phyloP scores from a whole-genome alignment of 2,113 vertebrate species.

The Nanorana parkeri region DNA sequence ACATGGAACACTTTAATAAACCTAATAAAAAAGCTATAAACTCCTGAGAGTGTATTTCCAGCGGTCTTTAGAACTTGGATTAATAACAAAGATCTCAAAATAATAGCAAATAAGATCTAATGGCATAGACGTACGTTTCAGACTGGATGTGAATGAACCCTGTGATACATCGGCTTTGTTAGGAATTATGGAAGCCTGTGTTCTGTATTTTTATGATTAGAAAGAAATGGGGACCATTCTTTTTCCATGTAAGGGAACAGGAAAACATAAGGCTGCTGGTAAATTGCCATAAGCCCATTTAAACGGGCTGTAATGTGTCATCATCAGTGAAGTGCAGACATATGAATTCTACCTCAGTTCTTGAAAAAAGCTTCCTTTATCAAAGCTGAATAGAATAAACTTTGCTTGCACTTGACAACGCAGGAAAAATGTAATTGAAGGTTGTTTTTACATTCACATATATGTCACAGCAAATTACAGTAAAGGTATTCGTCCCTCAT shows the following conservation, averaged over 20 bases:
- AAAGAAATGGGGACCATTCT: constrained; percentile 36
- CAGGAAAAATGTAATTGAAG: neutral
- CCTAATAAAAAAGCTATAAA: constrained; percentile 23
- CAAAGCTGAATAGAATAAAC: neutral
- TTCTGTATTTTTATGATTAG: constrained; percentile 30
- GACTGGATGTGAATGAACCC: neutral
- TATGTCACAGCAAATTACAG: neutral
- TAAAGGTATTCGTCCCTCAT: neutral
- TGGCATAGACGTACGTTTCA: neutral
- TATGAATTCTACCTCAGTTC: constrained; percentile 13
- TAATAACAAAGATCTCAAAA: constrained; percentile 29
- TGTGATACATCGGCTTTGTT: neutral
- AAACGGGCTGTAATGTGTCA: constrained; percentile 24
- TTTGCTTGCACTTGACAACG: neutral
- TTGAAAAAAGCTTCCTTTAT: neutral
- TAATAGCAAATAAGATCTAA: constrained; percentile 34
- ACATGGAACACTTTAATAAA: constrained; percentile 8
- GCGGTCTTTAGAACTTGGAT: neutral
- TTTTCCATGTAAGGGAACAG: constrained; percentile 1
- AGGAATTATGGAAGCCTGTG: neutral
- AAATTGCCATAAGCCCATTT: constrained; percentile 14
- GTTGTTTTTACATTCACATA: neutral
- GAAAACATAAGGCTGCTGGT: constrained; percentile 10
- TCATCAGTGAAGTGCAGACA: neutral
- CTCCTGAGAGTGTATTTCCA: constrained; percentile 18